phyloP scores from a whole-genome alignment of 2,797 vertebrate genomes.

The Cryptoprocta ferox region DNA sequence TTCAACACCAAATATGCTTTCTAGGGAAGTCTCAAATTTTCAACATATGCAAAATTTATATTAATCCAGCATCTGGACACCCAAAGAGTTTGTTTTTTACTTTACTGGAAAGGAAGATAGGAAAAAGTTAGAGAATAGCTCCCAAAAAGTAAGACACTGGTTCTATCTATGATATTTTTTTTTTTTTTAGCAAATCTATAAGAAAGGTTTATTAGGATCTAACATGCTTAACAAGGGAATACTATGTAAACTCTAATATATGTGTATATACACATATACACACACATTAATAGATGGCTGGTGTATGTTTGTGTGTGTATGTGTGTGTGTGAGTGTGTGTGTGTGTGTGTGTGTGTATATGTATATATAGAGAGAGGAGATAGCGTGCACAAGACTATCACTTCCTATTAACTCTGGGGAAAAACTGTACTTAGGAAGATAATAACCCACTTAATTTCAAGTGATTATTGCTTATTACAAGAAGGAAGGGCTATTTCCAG shows the following conservation, averaged over 20 bases:
- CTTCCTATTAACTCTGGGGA: not conserved
- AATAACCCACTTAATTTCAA: not conserved
- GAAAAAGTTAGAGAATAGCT: not conserved
- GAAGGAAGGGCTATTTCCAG: not conserved
- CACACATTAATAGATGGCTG: too few relatives aligned
- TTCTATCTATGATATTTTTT: not conserved
- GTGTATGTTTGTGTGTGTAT: rapidly evolving
- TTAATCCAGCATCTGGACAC: not conserved
- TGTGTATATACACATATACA: too few relatives aligned
- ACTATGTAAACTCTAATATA: not conserved
- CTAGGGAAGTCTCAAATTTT: slow-evolving; percentile 16
- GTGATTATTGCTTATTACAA: not conserved
- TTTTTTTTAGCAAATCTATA: not conserved
- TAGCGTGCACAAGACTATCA: not conserved
- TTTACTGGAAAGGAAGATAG: not conserved
- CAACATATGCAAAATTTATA: slow-evolving; percentile 14
- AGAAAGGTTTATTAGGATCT: not conserved
- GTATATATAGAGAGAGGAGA: too few relatives aligned
- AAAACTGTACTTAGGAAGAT: not conserved
- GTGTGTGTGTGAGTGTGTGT: too few relatives aligned
- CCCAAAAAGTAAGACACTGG: not conserved
- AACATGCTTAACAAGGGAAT: not conserved
- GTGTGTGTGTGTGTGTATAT: rapidly evolving
- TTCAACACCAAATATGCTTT: not conserved
- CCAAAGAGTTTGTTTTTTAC: not conserved